phyloP scores from a whole-genome alignment of 2,797 vertebrate genomes.

The Alfaro cultratus region DNA sequence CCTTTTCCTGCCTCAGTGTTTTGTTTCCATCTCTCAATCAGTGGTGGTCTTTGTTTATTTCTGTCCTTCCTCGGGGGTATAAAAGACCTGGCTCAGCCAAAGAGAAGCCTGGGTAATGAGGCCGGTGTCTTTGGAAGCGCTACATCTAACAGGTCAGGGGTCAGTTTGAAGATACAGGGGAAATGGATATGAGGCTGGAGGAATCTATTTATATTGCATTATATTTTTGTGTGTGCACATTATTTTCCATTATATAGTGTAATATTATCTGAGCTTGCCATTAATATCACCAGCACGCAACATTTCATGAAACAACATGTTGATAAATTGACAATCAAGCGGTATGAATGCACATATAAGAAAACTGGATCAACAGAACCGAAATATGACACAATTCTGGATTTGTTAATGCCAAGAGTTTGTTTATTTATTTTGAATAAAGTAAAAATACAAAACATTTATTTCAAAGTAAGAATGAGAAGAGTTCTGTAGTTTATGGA shows the following conservation, averaged over 20 bases:
- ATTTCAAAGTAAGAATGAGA: not conserved
- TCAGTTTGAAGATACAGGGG: slow-evolving; percentile 57
- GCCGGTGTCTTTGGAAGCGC: slow-evolving; percentile 66
- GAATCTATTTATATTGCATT: slow-evolving; percentile 68
- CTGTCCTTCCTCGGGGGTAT: slow-evolving; percentile 77
- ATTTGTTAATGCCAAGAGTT: not conserved
- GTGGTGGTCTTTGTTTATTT: slow-evolving; percentile 71
- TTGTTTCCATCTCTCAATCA: slow-evolving; percentile 68
- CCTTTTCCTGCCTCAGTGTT: slow-evolving; percentile 63
- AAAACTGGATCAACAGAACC: not conserved
- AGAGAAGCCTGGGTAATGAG: slow-evolving; percentile 76
- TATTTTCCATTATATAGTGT: slow-evolving; percentile 26
- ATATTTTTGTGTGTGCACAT: slow-evolving; percentile 42
- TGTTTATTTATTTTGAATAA: not conserved
- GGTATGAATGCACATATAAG: not conserved
- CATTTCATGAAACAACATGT: slow-evolving; percentile 7
- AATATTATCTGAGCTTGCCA: slow-evolving; percentile 19
- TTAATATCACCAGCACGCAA: slow-evolving; percentile 16
- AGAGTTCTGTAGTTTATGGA: not conserved
- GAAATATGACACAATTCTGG: not conserved
- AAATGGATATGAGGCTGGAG: slow-evolving; percentile 62
- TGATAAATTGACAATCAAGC: not conserved
- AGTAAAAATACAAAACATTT: not conserved
- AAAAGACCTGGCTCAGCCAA: slow-evolving; percentile 62
- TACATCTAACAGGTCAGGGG: slow-evolving; percentile 70